A percentile compares a stretch with the other conserved stretches of the same genome.
Evolutionary conservation across 2,113 vertebrate genomes (phyloP).

Genomic region (Procavia capensis): DNA sequence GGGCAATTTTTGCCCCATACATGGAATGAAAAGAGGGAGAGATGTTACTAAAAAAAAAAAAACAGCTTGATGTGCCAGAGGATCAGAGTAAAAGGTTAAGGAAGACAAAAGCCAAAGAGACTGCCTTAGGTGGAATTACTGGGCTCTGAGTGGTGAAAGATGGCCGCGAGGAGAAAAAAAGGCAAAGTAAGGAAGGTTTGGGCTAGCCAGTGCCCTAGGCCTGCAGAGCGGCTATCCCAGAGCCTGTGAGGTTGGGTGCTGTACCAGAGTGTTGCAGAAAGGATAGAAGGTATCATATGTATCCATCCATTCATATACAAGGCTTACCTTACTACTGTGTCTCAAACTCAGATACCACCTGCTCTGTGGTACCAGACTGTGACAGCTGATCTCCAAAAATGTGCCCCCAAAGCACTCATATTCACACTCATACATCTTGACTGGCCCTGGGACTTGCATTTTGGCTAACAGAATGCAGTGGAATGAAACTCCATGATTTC

Average conservation of each 20-base stretch:
- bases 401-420: not conserved
- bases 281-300: not conserved
- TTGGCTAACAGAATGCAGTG: not conserved
- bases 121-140: not conserved
- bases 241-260: not conserved
- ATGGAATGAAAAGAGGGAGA: not conserved
- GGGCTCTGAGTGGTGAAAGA: not conserved
- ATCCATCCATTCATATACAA: not conserved
- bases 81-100: not conserved
- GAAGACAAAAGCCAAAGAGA: not conserved
- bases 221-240: not conserved
- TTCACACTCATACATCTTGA: not conserved
- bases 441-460: not conserved
- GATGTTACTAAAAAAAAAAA: not conserved
- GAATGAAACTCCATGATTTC: not conserved
- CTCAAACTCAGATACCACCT: not conserved
- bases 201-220: not conserved
- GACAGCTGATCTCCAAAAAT: not conserved
- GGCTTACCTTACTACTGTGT: not conserved
- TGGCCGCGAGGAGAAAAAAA: not conserved
- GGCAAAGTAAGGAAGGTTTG: not conserved
- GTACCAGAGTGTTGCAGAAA: not conserved
- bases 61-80: not conserved
- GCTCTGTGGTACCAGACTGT: not conserved
- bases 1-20: not conserved